Base-by-base conservation (phyloP, 2,888 invertebrate species). In the Acronicta alni region DNA sequence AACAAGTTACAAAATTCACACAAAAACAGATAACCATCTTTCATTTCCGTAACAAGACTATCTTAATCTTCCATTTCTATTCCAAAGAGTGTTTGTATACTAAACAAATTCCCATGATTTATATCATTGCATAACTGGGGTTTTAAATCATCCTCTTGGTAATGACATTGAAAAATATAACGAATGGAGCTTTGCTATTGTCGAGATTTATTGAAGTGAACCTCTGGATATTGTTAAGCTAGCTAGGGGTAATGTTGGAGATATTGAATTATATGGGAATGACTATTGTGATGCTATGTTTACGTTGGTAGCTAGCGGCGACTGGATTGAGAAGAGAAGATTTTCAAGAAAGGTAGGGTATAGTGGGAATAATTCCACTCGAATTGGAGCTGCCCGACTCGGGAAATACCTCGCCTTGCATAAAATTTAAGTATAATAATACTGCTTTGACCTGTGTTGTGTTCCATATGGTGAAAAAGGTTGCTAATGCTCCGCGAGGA, bases 51-150 rank as follows among this genome's bases (percentile, higher is more conserved):
- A 79, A 73, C 69, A 75, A 68, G 77, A 73, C 75, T 86, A 89
- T 89, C 89, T 89, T 65, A 79, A 89, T 89, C 89, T 87, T 67
- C 77, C 83, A 88, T 86, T 85, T 82, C 80, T 82, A 82, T 87
- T 77, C 81, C 78, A 82, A 79, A 76, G 82, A 78, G 39, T 64
- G 51, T 49, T 69, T 66, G 77, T 69, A 82, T 78, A 70, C 57
- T 41, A 72, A 73, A 75, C 68, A 77, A 80, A 82, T 77, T 79
- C 75, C 58, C 54, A 57, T 80, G 80, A 86, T 85, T 81, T 86
- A 85, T 84, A 69, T 68, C 69, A 80, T 87, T 86, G 84, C 87
- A 84, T 85, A 85, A 87, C 77, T 70, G 17, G 38, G 67, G 75
- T 75, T 70, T 69, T 64, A 72, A 76, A 77, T 81, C 81, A 75